Percentiles rank a stretch among this genome's conserved stretches.
phyloP scores from a whole-genome alignment of 2,888 invertebrate species.

The Drosophila formosana region DNA sequence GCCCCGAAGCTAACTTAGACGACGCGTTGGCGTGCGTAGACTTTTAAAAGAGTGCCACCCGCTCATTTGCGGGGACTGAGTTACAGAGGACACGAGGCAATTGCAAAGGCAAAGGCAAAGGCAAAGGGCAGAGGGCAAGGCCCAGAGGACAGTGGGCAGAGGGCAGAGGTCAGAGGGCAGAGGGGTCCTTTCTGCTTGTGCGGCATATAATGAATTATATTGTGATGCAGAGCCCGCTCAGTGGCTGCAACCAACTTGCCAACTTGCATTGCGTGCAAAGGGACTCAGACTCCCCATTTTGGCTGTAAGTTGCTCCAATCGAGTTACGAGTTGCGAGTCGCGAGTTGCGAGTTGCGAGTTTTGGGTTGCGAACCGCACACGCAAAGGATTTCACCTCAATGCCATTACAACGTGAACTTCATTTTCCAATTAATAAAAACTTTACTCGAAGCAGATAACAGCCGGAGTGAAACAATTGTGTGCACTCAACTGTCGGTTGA shows the following conservation, averaged over 20 bases:
- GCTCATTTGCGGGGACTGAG: slow-evolving; percentile 22
- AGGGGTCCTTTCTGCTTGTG: slow-evolving; percentile 18
- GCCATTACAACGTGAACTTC: slow-evolving; percentile 21
- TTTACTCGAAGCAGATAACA: neutral
- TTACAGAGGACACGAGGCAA: neutral
- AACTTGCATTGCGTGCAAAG: slow-evolving; percentile 56
- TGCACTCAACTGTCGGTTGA: neutral
- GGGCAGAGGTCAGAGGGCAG: neutral
- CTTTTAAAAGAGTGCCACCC: slow-evolving; percentile 63
- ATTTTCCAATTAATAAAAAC: slow-evolving; percentile 43
- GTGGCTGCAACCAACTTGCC: slow-evolving; percentile 22
- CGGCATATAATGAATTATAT: slow-evolving; percentile 64
- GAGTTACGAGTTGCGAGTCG: slow-evolving; percentile 2
- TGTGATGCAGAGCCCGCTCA: slow-evolving; percentile 55
- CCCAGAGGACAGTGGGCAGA: neutral
- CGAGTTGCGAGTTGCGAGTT: slow-evolving; percentile 2
- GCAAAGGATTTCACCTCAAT: slow-evolving; percentile 28
- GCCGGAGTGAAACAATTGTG: neutral
- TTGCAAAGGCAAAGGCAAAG: neutral
- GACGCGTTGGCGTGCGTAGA: slow-evolving; percentile 77
- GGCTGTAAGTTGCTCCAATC: neutral
- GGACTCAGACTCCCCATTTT: slow-evolving; percentile 9
- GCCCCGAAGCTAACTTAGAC: slow-evolving; percentile 68
- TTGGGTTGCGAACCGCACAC: slow-evolving; percentile 19
- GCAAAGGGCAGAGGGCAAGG: neutral